A percentile compares a stretch with the other conserved stretches of the same genome.
These are phyloP conservation scores for Galeopsomyia nigrocyanea DNA, from an alignment of 2,888 invertebrate genomes.

Conservation along the genomic window DNA sequence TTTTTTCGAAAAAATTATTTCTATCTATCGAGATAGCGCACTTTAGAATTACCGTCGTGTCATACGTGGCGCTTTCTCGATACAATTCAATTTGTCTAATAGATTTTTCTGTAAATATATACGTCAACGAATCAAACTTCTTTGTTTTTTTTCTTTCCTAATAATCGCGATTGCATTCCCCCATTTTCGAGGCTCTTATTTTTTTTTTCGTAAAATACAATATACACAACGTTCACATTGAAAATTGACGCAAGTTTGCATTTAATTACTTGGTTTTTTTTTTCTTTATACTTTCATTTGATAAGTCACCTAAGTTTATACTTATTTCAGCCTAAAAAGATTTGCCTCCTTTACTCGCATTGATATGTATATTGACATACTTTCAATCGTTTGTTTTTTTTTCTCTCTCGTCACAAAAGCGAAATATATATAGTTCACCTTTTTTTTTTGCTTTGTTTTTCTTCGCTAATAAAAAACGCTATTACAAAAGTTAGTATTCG, in stretches of 20 bases:
- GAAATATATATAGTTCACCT: not conserved
- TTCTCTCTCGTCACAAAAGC: conserved; percentile 24
- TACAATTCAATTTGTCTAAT: conserved; percentile 45
- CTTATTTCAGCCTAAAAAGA: conserved; percentile 1
- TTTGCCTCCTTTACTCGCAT: conserved; percentile 20
- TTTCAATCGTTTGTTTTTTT: conserved; percentile 36
- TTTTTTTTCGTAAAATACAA: conserved; percentile 42
- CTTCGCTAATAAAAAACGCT: conserved; percentile 35
- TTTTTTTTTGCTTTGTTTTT: too few species aligned
- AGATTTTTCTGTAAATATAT: conserved; percentile 45
- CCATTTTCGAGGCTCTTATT: conserved; percentile 49
- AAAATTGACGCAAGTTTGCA: conserved; percentile 40
- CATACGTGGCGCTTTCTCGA: not conserved
- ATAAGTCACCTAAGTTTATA: conserved; percentile 37
- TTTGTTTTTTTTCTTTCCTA: conserved; percentile 10
- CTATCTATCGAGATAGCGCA: not conserved
- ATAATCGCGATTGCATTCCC: conserved; percentile 39
- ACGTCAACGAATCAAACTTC: conserved; percentile 45
- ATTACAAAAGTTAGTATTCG: conserved; percentile 40
- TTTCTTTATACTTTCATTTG: conserved; percentile 40
- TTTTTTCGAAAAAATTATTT: conserved; percentile 32
- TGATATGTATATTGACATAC: conserved; percentile 44
- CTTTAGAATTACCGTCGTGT: too few species aligned
- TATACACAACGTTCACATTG: conserved; percentile 23
- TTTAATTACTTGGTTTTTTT: conserved; percentile 15